Conservation (phyloP, 2,888 invertebrate genomes). For the Lamellibrachia satsuma region DNA sequence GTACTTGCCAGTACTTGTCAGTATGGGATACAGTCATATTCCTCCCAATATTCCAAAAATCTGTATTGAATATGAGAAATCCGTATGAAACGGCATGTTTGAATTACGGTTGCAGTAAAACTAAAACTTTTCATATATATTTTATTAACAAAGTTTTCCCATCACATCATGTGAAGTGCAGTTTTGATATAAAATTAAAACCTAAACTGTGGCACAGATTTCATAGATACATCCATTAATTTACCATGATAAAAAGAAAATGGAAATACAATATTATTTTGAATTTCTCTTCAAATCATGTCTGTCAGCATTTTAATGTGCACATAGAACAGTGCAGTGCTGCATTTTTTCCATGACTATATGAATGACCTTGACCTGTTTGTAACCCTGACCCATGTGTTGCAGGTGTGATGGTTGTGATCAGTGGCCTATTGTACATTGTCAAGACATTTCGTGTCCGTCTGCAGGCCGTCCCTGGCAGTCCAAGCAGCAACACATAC, state of each 20-base stretch:
- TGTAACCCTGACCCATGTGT: background rate
- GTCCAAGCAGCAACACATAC: background rate
- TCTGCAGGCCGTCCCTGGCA: background rate
- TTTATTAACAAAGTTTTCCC: background rate
- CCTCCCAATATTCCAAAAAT: too few species aligned
- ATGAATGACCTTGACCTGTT: background rate
- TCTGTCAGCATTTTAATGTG: too few species aligned
- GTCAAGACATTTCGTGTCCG: background rate
- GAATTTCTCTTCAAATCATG: too few species aligned
- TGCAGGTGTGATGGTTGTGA: constrained; percentile 3
- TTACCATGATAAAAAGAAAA: background rate
- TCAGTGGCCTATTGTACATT: background rate
- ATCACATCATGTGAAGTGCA: background rate
- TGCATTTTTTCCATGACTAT: background rate
- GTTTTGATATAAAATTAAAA: too few species aligned
- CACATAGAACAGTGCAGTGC: background rate
- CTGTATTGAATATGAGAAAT: too few species aligned
- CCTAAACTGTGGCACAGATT: background rate
- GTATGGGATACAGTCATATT: too few species aligned
- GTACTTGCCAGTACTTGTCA: too few species aligned
- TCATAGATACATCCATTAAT: background rate
- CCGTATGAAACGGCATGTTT: too few species aligned
- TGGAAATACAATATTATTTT: background rate
- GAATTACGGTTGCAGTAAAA: too few species aligned
- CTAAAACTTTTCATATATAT: background rate